Evolutionary conservation across 2,888 invertebrate genomes (phyloP), one percentile per base, ranked within the genome.

Genomic region (Endotricha flammealis): DNA sequence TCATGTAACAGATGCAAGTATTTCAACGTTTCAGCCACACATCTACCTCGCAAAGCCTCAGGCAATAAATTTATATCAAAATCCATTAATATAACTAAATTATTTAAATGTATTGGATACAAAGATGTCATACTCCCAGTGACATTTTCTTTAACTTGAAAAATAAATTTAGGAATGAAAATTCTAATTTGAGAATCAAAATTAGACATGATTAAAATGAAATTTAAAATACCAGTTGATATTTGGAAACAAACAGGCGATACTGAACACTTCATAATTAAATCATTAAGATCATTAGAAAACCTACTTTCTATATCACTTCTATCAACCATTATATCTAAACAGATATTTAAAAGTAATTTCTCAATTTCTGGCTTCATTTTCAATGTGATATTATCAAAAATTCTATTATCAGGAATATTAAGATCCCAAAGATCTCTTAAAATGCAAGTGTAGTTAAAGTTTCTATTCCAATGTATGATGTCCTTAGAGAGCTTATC

Each of bases 231-330:
- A 16, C 53, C 46, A 38, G 48, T 54, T 39, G 74, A 73, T 28
- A 81, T 73, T 57, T 83, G 80, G 42, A 80, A 86, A 42, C 80
- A 79, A 29, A 57, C 49, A 1, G 66, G 24, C 4, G 81, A 82
- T 16, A 46, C 36, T n/a, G 68, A 49, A 48, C 75, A 69, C 33
- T 53, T 67, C 29, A 56, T 53, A 1, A 71, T 14, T 22, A 85
- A 36, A 9, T 60, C 53, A 6, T 39, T 42, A 1, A 76, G 38
- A 10, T 47, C 28, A 11, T 36, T 20, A 28, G 66, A n/a, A n/a
- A n/a, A n/a, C n/a, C n/a, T n/a, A n/a, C n/a, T 38, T 9, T 59
- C 46, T 9, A 65, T 14, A 42, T 67, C 46, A 16, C 39, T 16
- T 10, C 50, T 44, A 9, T 36, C 41, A 20, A 39, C 38, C 22